Base-by-base conservation (phyloP, 2,797 vertebrate genomes). In the Halcyon leucocephala region DNA sequence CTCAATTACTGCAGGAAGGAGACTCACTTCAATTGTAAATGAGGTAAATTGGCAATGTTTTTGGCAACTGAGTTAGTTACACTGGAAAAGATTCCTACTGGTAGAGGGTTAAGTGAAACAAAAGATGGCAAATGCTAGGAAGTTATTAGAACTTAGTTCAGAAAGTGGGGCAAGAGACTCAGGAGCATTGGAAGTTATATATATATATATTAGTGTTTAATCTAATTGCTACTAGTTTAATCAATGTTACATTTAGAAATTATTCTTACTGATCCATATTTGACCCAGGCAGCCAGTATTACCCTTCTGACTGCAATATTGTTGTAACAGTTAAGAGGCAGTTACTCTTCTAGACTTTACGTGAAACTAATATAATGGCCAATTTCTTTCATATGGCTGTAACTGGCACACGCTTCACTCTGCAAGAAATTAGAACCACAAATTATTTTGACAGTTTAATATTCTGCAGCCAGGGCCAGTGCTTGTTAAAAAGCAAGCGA, bases 241-340 rank as follows among this genome's bases (percentile, higher is more conserved):
- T 89, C 55, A 65, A 61, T 60, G 90, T 87, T 81, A 80, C 83
- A 80, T 82, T 82, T 58, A 6, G 87, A 78, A 93, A 86, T 91
- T 21, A 33, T 60, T 91, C 91, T 89, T 71, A 41, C 42, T 82
- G 89, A 66, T 91, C 24, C 14, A 8, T 57, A 76, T 90, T 54
- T 77, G 82, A 92, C 86, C 90, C 88, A 85, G 73, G 57, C 95
- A 97, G 86, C 51, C 86, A 92, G 4, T 37, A 62, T 76, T 29
- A 96, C 90, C 80, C 82, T 97, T 67, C 61, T 86, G 65, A 82
- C 89, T 89, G 72, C 57, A 51, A 49, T 12, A 49, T 69, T 70
- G 57, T 37, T 61, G 20, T 9, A 95, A 87, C 76, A 81, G 81
- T 24, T 39, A 58, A 22, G 46, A 95, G 86, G 93, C 93, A 93